Percentiles rank a stretch among this genome's conserved stretches.
Evolutionary conservation across 2,113 vertebrate species (phyloP).

Genomic region (Limnothrissa miodon): DNA sequence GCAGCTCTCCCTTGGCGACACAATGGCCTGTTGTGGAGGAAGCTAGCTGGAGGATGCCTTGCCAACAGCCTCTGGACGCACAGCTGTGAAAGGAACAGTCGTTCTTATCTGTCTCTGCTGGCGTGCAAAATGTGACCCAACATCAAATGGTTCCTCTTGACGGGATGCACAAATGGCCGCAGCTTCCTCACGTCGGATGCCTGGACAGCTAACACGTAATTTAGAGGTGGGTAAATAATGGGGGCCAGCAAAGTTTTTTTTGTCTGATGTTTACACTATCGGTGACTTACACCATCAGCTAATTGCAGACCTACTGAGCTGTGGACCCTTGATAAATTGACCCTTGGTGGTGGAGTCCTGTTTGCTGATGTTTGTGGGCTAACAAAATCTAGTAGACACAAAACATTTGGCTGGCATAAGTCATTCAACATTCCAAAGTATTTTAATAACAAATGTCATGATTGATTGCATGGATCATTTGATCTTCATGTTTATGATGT

Average conservation of each 20-base stretch:
- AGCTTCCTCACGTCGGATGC: conserved; percentile 31
- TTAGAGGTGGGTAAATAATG: conserved; percentile 40
- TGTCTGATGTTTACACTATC: conserved; percentile 53
- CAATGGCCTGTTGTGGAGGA: conserved; percentile 65
- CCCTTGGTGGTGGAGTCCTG: not conserved
- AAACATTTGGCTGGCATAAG: not conserved
- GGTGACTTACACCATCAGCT: no score
- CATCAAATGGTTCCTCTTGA: conserved; percentile 46
- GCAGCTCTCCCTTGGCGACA: conserved; percentile 61
- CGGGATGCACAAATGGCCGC: conserved; percentile 5
- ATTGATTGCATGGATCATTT: not conserved
- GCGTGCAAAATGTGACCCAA: conserved; percentile 47
- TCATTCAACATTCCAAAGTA: not conserved
- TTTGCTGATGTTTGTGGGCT: not conserved
- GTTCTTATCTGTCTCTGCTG: conserved; percentile 49
- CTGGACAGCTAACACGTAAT: conserved; percentile 57
- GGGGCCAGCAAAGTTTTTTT: conserved; percentile 45
- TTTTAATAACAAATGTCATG: not conserved
- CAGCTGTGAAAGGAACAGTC: conserved; percentile 59
- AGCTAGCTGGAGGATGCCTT: conserved; percentile 50
- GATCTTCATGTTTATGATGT: not conserved
- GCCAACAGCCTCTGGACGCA: conserved; percentile 64
- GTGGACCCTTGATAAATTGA: conserved; percentile 39
- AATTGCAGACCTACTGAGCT: conserved; percentile 60
- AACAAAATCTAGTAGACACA: not conserved